Evolutionary conservation across 2,888 invertebrate species (phyloP), one percentile per base, ranked within the genome.

Genomic region (Hybos culiciformis): DNA sequence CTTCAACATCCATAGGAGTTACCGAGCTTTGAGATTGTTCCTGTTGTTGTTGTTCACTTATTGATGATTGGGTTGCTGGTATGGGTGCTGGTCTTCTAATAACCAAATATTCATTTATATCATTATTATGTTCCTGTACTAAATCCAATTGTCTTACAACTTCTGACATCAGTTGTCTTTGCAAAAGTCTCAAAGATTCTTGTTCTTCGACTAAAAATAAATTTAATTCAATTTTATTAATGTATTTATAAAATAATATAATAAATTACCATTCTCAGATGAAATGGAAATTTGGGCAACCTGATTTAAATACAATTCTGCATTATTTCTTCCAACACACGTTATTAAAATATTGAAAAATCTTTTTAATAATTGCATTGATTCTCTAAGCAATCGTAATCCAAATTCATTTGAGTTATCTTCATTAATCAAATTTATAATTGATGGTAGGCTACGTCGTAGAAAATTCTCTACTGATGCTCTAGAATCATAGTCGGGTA

Each of bases 1-100:
- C 55, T 48, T 67, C 75, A 9, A 69, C 66, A 50, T 76, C 75
- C 70, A 75, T 72, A 0, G 69, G 56, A 57, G 57, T 45, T n/a
- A 24, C 38, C 12, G 12, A n/a, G n/a, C 7, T 17, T 15, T 17
- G 14, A 33, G n/a, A 9, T 33, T 17, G n/a, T 33, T 9, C 31
- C 5, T 7, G 17, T 9, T 32, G 24, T 6, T 26, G 12, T 41
- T 14, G 5, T 3, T 12, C 3, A n/a, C 11, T 8, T n/a, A n/a
- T n/a, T n/a, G n/a, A n/a, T n/a, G n/a, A n/a, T n/a, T n/a, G n/a
- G n/a, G 24, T 34, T 48, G 26, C 11, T 39, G 24, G 2, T 17
- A 20, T 45, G 4, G 50, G 40, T 37, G 47, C 37, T 34, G 50
- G 50, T 14, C 50, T 46, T 37, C 50, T 44, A 40, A 52, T 49